Base-by-base conservation (phyloP, 2,888 invertebrate species). In the Euproctis similis region DNA sequence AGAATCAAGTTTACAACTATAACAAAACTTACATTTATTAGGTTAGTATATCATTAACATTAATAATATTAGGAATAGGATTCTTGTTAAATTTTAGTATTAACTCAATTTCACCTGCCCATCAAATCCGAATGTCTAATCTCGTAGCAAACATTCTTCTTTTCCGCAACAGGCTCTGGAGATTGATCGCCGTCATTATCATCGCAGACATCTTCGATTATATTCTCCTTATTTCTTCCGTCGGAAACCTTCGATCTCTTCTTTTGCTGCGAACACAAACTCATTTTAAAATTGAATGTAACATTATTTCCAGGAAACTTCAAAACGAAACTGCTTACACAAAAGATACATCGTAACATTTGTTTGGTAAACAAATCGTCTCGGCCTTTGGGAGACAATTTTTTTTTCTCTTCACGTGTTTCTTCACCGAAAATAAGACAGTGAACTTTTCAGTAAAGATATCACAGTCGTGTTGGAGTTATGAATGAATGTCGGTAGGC, bases 91-190 rank as follows among this genome's bases (percentile, higher is more conserved):
- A n/a, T n/a, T n/a, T n/a, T n/a, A n/a, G n/a, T n/a, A n/a, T n/a
- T n/a, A n/a, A n/a, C n/a, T n/a, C n/a, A 14, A 10, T 4, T 30
- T 60, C 50, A 88, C 88, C 88, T 84, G 58, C 88, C 88, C 87
- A 88, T 88, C 4, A 87, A 53, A 29, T 88, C 87, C 0, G 90
- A 90, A 2, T 75, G 75, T 39, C 78, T 87, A 11, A 90, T 73
- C 31, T 86, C 85, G 47, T 86, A 90, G 32, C 87, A 87, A n/a
- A 61, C 42, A 23, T 30, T 29, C 18, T 56, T 58, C 25, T 75
- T 93, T 88, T 69, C 91, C 77, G 67, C 90, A 87, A 45, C 87
- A 74, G 43, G 91, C 12, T 43, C 42, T 14, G 46, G 42, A 4
- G 28, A 25, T 14, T 32, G 30, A 2, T 41, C 46, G n/a, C 53